These are phyloP conservation scores for Sebastes iracundus DNA, from an alignment of 2,797 vertebrate species.

Conservation along the genomic window DNA sequence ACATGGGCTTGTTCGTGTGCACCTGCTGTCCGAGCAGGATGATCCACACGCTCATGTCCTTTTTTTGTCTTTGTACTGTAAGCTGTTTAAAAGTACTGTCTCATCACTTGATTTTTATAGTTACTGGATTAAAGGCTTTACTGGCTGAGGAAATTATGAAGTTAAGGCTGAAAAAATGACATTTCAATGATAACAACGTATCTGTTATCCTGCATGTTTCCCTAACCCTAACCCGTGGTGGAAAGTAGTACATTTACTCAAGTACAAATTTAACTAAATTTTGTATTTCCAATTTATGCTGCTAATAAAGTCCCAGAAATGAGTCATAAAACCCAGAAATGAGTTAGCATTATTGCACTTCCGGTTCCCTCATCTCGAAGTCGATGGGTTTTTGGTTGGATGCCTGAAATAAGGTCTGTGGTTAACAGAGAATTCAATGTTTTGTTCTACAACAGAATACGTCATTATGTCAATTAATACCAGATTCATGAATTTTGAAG, in stretches of 20 bases:
- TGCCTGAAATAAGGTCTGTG: neutral
- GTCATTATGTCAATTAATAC: neutral
- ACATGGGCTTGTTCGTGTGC: neutral
- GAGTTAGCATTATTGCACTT: neutral
- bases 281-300: neutral
- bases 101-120: neutral
- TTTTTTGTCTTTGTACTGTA: neutral
- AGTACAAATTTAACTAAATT: neutral
- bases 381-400: neutral
- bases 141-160: neutral
- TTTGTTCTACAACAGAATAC: neutral
- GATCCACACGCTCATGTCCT: neutral
- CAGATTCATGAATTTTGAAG: neutral
- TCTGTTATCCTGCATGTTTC: neutral
- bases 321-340: neutral
- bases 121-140: constrained; percentile 1
- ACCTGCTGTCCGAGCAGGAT: neutral
- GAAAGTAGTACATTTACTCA: neutral
- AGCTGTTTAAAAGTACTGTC: neutral
- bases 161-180: neutral
- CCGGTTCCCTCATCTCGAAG: neutral
- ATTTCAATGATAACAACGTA: neutral
- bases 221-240: neutral
- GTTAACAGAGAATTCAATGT: neutral
- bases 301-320: neutral